Evolutionary conservation across 2,888 invertebrate genomes (phyloP).

Genomic region (Tenthredo amoena): DNA sequence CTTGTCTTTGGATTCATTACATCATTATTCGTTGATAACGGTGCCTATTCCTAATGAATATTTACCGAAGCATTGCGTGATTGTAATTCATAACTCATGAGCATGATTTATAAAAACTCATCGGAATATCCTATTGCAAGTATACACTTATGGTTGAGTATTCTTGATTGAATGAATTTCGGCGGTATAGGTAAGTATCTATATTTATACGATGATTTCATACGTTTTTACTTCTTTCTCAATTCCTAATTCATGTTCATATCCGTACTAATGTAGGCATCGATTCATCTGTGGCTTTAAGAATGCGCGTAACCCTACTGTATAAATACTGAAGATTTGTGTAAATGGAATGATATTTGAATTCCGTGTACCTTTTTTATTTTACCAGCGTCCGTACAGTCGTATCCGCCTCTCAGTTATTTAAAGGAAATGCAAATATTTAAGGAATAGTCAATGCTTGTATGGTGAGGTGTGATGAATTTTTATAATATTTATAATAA

Average conservation of each 20-base stretch:
- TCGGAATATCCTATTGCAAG: not conserved
- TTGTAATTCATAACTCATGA: not conserved
- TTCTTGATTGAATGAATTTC: not conserved
- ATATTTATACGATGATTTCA: not conserved
- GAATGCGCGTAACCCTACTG: conserved; percentile 1
- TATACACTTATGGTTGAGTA: not conserved
- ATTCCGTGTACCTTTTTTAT: conserved; percentile 5
- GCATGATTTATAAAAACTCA: not conserved
- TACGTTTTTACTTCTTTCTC: not conserved
- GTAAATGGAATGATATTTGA: conserved; percentile 31
- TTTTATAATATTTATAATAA: conserved; percentile 59
- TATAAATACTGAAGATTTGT: conserved; percentile 27
- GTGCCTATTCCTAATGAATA: conserved; percentile 21
- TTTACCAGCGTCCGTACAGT: not conserved
- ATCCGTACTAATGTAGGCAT: not conserved
- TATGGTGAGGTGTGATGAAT: not conserved
- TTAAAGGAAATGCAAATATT: conserved; percentile 16
- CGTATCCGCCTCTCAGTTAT: not conserved
- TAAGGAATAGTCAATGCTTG: not conserved
- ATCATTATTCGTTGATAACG: conserved; percentile 1
- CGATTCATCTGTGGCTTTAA: not conserved
- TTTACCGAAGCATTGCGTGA: not conserved
- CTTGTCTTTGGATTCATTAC: not conserved
- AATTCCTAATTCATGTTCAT: not conserved
- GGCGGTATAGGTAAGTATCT: not conserved